Conservation (phyloP, 2,113 vertebrate genomes). For the human region DNA sequence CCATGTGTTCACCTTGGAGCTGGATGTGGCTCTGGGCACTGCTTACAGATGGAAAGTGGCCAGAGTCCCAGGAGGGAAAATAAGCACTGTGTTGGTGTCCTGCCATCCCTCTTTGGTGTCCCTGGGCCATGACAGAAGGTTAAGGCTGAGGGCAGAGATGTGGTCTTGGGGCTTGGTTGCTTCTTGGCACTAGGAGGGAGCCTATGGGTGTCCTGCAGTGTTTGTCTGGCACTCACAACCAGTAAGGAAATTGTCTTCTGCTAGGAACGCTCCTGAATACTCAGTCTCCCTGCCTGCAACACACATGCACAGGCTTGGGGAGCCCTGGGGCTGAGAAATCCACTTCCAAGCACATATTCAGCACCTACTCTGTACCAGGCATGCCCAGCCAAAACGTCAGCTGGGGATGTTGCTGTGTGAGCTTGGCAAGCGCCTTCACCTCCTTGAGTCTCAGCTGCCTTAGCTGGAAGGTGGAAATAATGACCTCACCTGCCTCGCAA, state of each 20-base stretch:
- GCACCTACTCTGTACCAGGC: not conserved
- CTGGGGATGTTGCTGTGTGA: not conserved
- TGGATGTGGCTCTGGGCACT: slow-evolving; percentile 70
- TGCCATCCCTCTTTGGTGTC: slow-evolving; percentile 58
- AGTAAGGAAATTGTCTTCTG: not conserved
- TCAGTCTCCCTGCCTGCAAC: not conserved
- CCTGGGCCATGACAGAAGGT: not conserved
- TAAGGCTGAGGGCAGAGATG: not conserved
- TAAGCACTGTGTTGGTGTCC: slow-evolving; percentile 58
- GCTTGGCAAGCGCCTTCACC: not conserved
- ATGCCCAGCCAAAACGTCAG: rapidly evolving
- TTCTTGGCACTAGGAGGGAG: not conserved
- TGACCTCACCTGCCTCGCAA: not conserved
- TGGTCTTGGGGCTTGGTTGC: not conserved
- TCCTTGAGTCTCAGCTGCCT: not conserved
- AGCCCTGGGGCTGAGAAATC: not conserved
- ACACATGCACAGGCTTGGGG: not conserved
- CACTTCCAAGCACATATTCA: too few relatives aligned
- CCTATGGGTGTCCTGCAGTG: not conserved
- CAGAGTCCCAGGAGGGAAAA: slow-evolving; percentile 71
- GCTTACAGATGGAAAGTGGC: slow-evolving; percentile 75
- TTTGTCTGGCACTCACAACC: not conserved
- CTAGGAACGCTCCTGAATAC: not conserved
- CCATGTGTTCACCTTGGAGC: slow-evolving; percentile 65
- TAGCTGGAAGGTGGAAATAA: not conserved